A percentile compares a stretch with the other conserved stretches of the same genome.
Conservation (phyloP, 2,113 vertebrate species). For the Paratilapia polleni region DNA sequence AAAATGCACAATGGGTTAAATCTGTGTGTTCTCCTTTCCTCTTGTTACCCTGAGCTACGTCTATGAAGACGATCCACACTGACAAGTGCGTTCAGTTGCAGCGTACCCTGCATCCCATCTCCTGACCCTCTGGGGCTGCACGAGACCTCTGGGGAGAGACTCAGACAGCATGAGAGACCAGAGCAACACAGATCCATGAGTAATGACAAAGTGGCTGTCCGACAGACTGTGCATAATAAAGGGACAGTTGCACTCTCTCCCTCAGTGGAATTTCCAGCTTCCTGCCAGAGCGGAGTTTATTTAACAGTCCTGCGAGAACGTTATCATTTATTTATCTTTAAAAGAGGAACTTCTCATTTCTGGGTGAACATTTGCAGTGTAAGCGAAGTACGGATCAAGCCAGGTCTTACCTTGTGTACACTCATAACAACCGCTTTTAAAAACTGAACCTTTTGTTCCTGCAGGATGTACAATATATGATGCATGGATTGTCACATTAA, state of each 20-base stretch:
- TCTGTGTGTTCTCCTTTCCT: neutral
- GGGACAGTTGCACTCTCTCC: conserved; percentile 49
- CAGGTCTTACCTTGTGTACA: neutral
- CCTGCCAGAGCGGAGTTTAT: conserved; percentile 43
- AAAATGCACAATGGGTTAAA: conserved; percentile 20
- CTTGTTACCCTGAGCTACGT: neutral
- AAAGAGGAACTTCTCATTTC: conserved; percentile 46
- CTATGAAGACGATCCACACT: conserved; percentile 50
- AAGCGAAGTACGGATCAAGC: neutral
- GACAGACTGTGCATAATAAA: conserved; percentile 42
- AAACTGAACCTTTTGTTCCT: neutral
- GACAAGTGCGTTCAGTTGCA: conserved; percentile 52
- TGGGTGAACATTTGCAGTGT: conserved; percentile 26
- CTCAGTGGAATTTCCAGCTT: conserved; percentile 45
- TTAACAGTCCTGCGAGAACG: conserved; percentile 41
- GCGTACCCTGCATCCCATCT: conserved; percentile 18
- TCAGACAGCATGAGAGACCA: conserved; percentile 24
- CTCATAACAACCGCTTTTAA: neutral
- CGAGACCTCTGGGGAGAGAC: conserved; percentile 47
- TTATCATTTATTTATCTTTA: conserved; percentile 56
- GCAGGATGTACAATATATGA: neutral
- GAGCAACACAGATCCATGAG: conserved; percentile 41
- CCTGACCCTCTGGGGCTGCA: conserved; percentile 33
- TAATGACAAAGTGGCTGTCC: conserved; percentile 31
- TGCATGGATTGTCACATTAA: neutral